Conservation (phyloP, 1,140 invertebrate genomes). For the Drosophila sechellia region DNA sequence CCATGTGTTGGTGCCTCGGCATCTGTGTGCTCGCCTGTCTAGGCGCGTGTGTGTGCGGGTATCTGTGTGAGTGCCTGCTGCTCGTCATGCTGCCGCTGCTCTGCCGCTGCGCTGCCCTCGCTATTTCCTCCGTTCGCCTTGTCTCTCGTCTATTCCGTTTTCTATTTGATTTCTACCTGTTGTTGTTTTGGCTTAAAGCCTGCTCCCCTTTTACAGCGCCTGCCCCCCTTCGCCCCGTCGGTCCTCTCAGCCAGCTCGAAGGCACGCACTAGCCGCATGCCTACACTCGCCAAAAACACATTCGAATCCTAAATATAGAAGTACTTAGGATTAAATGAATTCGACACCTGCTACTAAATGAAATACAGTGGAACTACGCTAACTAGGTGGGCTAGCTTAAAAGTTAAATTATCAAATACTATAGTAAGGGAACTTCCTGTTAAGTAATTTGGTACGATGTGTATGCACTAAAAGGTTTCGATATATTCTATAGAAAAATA, state of each 20-base stretch:
- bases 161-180: constrained; percentile 83
- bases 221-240: background rate
- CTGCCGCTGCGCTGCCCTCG: constrained; percentile 54
- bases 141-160: constrained; percentile 79
- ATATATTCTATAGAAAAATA: background rate
- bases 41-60: constrained; percentile 1
- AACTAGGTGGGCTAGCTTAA: no score
- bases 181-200: constrained; percentile 75
- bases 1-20: constrained; percentile 13
- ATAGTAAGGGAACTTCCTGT: no score
- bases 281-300: constrained; percentile 10
- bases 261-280: constrained; percentile 54
- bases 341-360: background rate
- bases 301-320: background rate
- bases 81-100: constrained; percentile 65
- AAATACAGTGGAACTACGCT: no score
- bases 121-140: constrained; percentile 60
- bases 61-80: constrained; percentile 42
- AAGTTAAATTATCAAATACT: background rate
- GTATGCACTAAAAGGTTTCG: background rate
- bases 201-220: constrained; percentile 68
- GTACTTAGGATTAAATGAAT: background rate
- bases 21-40: constrained; percentile 27
- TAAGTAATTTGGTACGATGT: background rate
- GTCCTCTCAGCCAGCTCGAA: constrained; percentile 9